phyloP scores from a whole-genome alignment of 2,113 vertebrate genomes.

The Brienomyrus brachyistius region DNA sequence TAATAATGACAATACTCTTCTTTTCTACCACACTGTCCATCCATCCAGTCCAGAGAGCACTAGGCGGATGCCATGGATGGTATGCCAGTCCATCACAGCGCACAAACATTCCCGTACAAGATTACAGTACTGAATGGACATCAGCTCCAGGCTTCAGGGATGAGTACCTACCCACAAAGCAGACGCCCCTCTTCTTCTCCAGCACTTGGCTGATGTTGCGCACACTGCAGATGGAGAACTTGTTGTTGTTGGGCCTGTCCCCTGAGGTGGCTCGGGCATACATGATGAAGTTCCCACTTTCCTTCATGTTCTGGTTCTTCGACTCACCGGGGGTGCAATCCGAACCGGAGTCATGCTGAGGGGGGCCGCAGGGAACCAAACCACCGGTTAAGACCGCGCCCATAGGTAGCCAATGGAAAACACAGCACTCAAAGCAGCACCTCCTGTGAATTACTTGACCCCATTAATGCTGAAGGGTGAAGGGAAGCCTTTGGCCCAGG shows the following conservation, averaged over 20 bases:
- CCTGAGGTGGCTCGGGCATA: constrained; percentile 95
- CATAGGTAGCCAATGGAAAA: not conserved
- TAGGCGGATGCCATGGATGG: not conserved
- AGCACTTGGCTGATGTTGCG: constrained; percentile 92
- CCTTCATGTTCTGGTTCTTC: constrained; percentile 73
- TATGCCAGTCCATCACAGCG: not conserved
- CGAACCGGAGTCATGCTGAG: constrained; percentile 89
- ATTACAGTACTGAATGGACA: not conserved
- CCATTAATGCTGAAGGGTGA: not conserved
- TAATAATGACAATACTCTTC: not conserved
- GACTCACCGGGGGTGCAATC: constrained; percentile 95
- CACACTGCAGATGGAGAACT: constrained; percentile 89
- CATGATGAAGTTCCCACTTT: constrained; percentile 95
- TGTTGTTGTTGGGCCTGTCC: constrained; percentile 94
- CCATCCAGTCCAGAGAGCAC: not conserved
- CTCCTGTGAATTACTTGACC: not conserved
- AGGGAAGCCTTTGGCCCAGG: not conserved
- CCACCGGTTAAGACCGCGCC: not conserved
- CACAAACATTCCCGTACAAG: not conserved
- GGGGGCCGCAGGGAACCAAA: not conserved
- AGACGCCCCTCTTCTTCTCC: constrained; percentile 74
- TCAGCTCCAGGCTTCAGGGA: not conserved
- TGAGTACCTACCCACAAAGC: constrained; percentile 84
- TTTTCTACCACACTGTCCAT: not conserved
- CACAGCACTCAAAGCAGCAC: not conserved